Conservation (phyloP, 1,140 invertebrate genomes). For the Euschistus heros region DNA sequence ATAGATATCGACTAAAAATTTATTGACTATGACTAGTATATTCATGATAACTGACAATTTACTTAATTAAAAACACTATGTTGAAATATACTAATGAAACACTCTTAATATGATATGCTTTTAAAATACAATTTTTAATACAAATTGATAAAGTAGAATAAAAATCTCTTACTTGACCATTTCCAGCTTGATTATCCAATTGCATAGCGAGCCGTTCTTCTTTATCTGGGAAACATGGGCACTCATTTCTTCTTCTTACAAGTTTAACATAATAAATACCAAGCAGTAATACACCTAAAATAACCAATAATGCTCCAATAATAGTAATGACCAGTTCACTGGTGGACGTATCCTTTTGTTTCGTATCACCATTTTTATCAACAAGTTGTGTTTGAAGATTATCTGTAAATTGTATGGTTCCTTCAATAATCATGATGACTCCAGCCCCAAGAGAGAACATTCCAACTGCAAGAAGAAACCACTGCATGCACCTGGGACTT, state of each 20-base stretch:
- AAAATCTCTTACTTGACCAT: constrained; percentile 33
- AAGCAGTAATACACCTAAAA: constrained; percentile 31
- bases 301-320: constrained; percentile 29
- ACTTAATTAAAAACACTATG: not conserved
- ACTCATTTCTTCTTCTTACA: constrained; percentile 32
- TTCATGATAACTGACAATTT: too few species aligned
- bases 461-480: constrained; percentile 30
- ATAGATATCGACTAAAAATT: not conserved
- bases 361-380: constrained; percentile 21
- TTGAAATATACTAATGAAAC: not conserved
- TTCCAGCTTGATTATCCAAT: constrained; percentile 32
- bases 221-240: constrained; percentile 33
- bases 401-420: constrained; percentile 27
- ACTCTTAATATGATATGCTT: not conserved
- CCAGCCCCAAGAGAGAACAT: constrained; percentile 31
- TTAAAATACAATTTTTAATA: not conserved
- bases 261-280: constrained; percentile 29
- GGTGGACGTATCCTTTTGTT: constrained; percentile 7
- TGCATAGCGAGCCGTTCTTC: constrained; percentile 32
- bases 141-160: not conserved
- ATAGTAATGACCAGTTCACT: constrained; percentile 27
- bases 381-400: constrained; percentile 22
- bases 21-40: too few species aligned
- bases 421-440: constrained; percentile 32
- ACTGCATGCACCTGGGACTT: constrained; percentile 31